Conservation (phyloP, 2,888 invertebrate genomes). For the Eutolmus rufibarbis region DNA sequence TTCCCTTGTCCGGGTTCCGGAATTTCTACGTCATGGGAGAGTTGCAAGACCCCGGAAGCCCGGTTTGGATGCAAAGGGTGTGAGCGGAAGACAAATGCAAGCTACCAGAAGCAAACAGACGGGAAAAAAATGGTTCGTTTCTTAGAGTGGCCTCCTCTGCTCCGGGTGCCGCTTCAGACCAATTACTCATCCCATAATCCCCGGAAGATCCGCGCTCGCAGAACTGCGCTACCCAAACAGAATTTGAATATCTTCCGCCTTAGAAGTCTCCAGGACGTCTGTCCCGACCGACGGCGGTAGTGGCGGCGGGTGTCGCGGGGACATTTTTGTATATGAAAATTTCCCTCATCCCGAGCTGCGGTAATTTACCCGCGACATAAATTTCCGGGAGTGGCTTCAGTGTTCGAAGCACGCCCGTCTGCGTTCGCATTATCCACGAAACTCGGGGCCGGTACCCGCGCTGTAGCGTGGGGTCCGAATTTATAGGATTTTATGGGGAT, state of each 20-base stretch:
- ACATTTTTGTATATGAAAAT: constrained; percentile 14
- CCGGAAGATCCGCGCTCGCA: constrained; percentile 33
- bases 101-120: not conserved
- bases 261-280: not conserved
- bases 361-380: constrained; percentile 15
- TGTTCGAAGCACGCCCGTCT: not conserved
- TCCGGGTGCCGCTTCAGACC: constrained; percentile 40
- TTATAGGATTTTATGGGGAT: not conserved
- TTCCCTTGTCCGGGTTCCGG: not conserved
- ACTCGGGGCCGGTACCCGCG: not conserved
- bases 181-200: constrained; percentile 49
- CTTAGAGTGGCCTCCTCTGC: constrained; percentile 13
- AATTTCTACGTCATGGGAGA: constrained; percentile 21
- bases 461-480: not conserved
- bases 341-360: not conserved
- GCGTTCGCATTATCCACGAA: not conserved
- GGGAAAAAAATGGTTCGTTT: constrained; percentile 4
- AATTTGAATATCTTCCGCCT: constrained; percentile 1
- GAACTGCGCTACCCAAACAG: not conserved
- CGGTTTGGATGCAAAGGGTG: not conserved
- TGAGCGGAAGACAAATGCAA: not conserved
- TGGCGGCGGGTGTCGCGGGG: not conserved
- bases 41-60: not conserved
- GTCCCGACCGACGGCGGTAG: not conserved
- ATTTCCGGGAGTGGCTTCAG: not conserved